Evolutionary conservation across 2,797 vertebrate species (phyloP), one percentile per base, ranked within the genome.

Genomic region (Malacoctenus gilli): DNA sequence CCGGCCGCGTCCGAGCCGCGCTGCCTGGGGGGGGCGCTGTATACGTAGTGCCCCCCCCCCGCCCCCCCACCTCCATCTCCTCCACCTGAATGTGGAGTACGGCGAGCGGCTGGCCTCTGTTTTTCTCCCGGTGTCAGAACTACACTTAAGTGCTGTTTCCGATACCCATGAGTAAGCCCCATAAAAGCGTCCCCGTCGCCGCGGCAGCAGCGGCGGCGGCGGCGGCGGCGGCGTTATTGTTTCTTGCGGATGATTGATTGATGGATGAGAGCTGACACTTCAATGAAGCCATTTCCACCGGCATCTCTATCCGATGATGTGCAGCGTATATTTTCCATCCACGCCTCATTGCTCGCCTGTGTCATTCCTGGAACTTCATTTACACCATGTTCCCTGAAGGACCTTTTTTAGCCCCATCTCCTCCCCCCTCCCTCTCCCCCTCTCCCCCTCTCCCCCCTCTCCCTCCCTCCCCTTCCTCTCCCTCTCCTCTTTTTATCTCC

Each of bases 181-280:
- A 93, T 96, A 96, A 98, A 97, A 95, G 95, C 95, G 83, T 89
- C 90, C 93, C 93, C 89, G 87, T 93, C 91, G 91, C 92, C 87
- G 90, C 92, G n/a, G n/a, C n/a, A n/a, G n/a, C n/a, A n/a, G n/a
- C n/a, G n/a, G n/a, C n/a, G n/a, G n/a, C n/a, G n/a, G n/a, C n/a
- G n/a, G n/a, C n/a, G n/a, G n/a, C n/a, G n/a, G n/a, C n/a, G 83
- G 92, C 93, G 93, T 95, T 96, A 93, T 96, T 97, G 95, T 96
- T 96, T 94, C 95, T 98, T 91, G 93, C 94, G 95, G 95, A 94
- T 98, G 97, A 99, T 99, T 98, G 97, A 99, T 98, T 97, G 97
- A 99, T 96, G 95, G 96, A 98, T 97, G 95, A 94, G 93, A 92
- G 92, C 95, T 95, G 97, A 96, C 96, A 97, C 95, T 93, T 95